Evolutionary conservation across 2,888 invertebrate genomes (phyloP), one percentile per base, ranked within the genome.

Genomic region (Xylophagus ater): DNA sequence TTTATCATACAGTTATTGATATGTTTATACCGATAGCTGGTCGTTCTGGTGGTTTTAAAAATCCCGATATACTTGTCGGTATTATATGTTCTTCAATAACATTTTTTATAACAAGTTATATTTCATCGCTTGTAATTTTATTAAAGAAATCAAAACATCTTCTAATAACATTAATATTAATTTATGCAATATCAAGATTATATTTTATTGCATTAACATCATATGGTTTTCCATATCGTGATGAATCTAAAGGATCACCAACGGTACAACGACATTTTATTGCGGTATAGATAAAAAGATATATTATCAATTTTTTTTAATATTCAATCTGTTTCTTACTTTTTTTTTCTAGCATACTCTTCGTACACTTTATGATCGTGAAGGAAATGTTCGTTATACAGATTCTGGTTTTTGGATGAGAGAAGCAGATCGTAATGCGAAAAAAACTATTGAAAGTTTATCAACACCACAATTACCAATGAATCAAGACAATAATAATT

Each of bases 171-270:
- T 30, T 60, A 20, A 47, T 54, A 24, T 47, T 52, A 8, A 45
- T 57, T 12, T 55, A 53, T 40, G 32, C 57, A 7, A 44, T 56
- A 13, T 54, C 58, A 14, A 44, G 57, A 24, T 55, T 54, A 24
- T 54, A 58, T 39, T 48, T 56, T 13, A 47, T 59, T 10, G 57
- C 67, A 2, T 51, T 50, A 14, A 54, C 57, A 17, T 58, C 65
- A 4, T 51, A 71, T 17, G 73, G 74, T 4, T 71, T 72, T 49
- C 74, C 75, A 1, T 76, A 71, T 52, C 61, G 62, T 37, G 67
- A 61, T 38, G 63, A 68, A 30, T 54, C 57, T 2, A 52, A 56
- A 7, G 53, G 53, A 13, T 41, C 51, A 19, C 60, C 60, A 6
- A 48, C 53, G 37, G 65, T 69, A 1, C 69, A 74, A 50, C 54